Percentiles rank a stretch among this genome's conserved stretches.
These are phyloP conservation scores for Elysia crispata DNA, from an alignment of 2,888 invertebrate species.

Conservation along the genomic window DNA sequence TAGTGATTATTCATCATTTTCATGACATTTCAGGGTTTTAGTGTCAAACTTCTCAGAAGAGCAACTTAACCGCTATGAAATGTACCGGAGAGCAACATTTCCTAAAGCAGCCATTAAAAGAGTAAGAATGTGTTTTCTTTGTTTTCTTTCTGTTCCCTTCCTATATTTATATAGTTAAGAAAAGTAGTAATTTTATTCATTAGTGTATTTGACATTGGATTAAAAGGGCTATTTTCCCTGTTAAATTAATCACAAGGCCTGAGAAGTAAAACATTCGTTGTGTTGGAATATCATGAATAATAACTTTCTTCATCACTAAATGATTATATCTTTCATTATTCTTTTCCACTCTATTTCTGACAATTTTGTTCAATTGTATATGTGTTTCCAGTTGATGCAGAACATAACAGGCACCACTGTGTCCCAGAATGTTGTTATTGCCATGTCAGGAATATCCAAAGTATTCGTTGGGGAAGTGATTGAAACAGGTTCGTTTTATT, in stretches of 20 bases:
- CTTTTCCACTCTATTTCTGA: no score
- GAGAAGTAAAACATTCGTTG: no score
- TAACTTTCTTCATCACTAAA: no score
- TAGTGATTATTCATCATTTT: background rate
- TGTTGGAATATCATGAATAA: no score
- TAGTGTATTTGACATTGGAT: no score
- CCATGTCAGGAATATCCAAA: constrained; percentile 99
- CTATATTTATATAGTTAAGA: background rate
- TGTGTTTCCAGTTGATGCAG: constrained; percentile 87
- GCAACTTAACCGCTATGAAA: constrained; percentile 98
- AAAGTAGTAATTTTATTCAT: no score
- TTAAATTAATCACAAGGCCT: background rate
- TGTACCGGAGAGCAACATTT: constrained; percentile 97
- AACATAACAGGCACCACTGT: constrained; percentile 97
- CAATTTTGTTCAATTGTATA: background rate
- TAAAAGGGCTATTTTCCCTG: no score
- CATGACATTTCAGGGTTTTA: constrained; percentile 84
- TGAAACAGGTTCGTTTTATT: constrained; percentile 88
- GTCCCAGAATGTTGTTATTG: constrained; percentile 99
- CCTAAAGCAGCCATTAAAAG: constrained; percentile 98
- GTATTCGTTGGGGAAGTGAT: constrained; percentile 99
- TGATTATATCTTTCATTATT: no score
- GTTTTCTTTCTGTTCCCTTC: background rate
- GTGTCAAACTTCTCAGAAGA: constrained; percentile 99
- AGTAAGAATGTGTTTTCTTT: constrained; percentile 77